Evolutionary conservation across 2,888 invertebrate genomes (phyloP).

Genomic region (Blastobasis lacticolella): DNA sequence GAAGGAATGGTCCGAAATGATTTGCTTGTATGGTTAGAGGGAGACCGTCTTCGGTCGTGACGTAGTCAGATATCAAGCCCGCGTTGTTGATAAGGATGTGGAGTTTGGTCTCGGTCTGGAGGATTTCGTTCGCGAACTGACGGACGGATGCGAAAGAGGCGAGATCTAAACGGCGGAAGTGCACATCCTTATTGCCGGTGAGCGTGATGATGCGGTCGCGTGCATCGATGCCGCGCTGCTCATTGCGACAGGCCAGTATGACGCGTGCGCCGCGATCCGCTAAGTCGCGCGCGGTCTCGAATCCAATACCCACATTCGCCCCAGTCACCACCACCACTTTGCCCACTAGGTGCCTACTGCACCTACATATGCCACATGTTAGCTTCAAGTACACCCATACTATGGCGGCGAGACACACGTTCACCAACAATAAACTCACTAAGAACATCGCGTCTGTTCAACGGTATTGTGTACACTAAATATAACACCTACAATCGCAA

Average conservation of each 20-base stretch:
- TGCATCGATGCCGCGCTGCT: slow-evolving; percentile 76
- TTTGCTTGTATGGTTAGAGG: slow-evolving; percentile 72
- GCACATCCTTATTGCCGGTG: slow-evolving; percentile 40
- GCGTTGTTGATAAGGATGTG: slow-evolving; percentile 79
- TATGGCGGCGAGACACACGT: slow-evolving; percentile 15
- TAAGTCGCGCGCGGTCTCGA: slow-evolving; percentile 81
- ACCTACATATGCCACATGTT: slow-evolving; percentile 37
- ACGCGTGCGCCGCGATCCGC: slow-evolving; percentile 83
- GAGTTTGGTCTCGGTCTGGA: slow-evolving; percentile 61
- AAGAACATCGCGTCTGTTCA: slow-evolving; percentile 21
- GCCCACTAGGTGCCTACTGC: slow-evolving; percentile 75
- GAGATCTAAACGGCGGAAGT: slow-evolving; percentile 61
- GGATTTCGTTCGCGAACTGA: slow-evolving; percentile 74
- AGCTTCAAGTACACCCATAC: slow-evolving; percentile 21
- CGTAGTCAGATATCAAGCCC: slow-evolving; percentile 52
- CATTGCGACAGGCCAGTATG: slow-evolving; percentile 86
- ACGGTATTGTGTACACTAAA: background rate
- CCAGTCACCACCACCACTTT: slow-evolving; percentile 91
- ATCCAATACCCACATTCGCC: slow-evolving; percentile 86
- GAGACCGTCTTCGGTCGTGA: slow-evolving; percentile 75
- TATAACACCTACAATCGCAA: background rate
- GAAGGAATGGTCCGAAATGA: slow-evolving; percentile 78
- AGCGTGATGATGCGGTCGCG: slow-evolving; percentile 30
- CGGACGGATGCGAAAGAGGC: slow-evolving; percentile 71
- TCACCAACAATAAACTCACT: slow-evolving; percentile 18